Evolutionary conservation across 2,113 vertebrate species (phyloP).

Genomic region (Gnathonemus echidnorhynchus): DNA sequence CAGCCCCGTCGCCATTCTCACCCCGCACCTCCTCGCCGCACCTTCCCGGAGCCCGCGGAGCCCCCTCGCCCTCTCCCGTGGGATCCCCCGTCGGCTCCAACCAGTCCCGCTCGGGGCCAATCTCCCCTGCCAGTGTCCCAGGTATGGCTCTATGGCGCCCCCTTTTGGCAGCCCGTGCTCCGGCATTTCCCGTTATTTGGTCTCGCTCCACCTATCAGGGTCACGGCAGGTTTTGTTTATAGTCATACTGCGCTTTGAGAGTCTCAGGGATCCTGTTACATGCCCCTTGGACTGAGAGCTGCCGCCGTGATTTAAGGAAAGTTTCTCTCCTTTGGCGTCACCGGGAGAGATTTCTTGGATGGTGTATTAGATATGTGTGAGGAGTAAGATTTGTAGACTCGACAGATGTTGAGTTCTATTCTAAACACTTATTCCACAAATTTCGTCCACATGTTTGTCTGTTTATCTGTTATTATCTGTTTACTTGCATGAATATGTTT

Average conservation of each 20-base stretch:
- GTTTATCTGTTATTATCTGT: too few species aligned
- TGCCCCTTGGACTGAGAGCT: background rate
- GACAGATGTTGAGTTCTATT: background rate
- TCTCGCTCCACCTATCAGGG: background rate
- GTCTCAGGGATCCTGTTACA: background rate
- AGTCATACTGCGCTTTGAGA: background rate
- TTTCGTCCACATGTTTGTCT: background rate
- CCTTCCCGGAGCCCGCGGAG: constrained; percentile 79
- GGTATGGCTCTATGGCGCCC: background rate
- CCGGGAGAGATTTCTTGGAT: background rate
- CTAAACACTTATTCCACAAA: background rate
- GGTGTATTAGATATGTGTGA: background rate
- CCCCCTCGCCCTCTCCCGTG: constrained; percentile 84
- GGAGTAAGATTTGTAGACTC: background rate
- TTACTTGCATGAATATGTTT: background rate
- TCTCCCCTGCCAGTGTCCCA: constrained; percentile 75
- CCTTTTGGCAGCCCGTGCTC: background rate
- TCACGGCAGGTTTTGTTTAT: background rate
- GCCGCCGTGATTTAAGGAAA: background rate
- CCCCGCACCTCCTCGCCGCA: constrained; percentile 80
- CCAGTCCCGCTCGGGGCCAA: constrained; percentile 87
- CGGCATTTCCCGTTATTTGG: background rate
- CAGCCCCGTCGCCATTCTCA: constrained; percentile 88
- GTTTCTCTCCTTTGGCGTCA: background rate
- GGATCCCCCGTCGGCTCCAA: constrained; percentile 87